Conservation (phyloP, 2,888 invertebrate genomes). For the Diloba caeruleocephala region DNA sequence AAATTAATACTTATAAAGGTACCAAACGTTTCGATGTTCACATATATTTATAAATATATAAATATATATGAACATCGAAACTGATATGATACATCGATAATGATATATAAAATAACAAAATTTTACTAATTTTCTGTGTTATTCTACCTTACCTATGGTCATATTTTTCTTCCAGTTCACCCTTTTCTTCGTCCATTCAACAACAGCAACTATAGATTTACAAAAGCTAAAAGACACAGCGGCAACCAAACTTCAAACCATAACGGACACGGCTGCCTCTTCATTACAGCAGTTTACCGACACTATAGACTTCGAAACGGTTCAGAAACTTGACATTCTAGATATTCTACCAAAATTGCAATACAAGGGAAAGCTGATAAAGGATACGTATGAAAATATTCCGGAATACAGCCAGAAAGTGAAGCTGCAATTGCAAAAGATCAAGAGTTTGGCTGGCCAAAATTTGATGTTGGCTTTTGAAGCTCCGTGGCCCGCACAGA, state of each 20-base stretch:
- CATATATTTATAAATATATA: no score
- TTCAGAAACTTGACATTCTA: slow-evolving; percentile 66
- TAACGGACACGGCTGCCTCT: slow-evolving; percentile 58
- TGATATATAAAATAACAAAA: no score
- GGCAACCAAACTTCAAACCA: slow-evolving; percentile 58
- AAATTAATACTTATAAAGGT: no score
- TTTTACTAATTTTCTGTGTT: no score
- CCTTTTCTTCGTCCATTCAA: slow-evolving; percentile 57
- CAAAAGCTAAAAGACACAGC: slow-evolving; percentile 70
- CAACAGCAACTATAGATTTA: slow-evolving; percentile 70
- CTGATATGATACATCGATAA: no score
- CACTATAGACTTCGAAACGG: slow-evolving; percentile 67
- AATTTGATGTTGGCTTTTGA: slow-evolving; percentile 54
- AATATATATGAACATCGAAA: no score
- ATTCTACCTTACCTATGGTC: no score
- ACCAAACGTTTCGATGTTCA: no score
- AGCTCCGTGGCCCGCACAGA: slow-evolving; percentile 57
- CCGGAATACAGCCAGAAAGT: slow-evolving; percentile 44
- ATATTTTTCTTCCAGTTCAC: slow-evolving; percentile 65
- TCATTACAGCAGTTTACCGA: slow-evolving; percentile 61
- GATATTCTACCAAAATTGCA: slow-evolving; percentile 63
- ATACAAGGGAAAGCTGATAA: slow-evolving; percentile 48
- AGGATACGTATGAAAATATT: slow-evolving; percentile 40
- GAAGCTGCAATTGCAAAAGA: slow-evolving; percentile 26
- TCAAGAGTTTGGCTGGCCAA: slow-evolving; percentile 46